Conservation (phyloP, 2,797 vertebrate genomes). For the Hyperoplus lanceolatus region DNA sequence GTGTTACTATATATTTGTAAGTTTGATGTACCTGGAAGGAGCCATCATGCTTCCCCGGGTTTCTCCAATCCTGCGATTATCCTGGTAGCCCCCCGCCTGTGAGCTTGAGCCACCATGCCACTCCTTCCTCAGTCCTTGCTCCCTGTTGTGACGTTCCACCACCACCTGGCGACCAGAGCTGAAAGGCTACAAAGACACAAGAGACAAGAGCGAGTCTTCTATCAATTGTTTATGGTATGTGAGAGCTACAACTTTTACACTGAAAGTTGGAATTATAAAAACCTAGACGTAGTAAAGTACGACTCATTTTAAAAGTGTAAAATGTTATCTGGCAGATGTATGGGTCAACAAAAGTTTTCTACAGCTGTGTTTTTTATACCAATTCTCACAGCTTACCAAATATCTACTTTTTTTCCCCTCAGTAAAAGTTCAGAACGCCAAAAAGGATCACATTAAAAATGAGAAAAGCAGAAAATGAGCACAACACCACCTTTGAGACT, state of each 20-base stretch:
- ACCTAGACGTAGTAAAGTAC: background rate
- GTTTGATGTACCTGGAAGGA: constrained; percentile 88
- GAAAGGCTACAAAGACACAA: constrained; percentile 85
- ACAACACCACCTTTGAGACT: background rate
- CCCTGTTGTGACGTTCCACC: constrained; percentile 92
- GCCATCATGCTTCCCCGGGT: constrained; percentile 90
- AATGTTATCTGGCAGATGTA: background rate
- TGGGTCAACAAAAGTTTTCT: background rate
- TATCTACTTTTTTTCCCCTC: background rate
- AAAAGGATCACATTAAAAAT: background rate
- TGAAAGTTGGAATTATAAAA: background rate
- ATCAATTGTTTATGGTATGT: background rate
- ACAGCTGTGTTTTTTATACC: background rate
- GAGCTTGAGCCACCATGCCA: constrained; percentile 92
- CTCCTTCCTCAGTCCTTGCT: constrained; percentile 93
- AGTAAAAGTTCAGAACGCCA: background rate
- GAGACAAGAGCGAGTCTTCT: background rate
- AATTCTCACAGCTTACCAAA: background rate
- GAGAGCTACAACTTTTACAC: background rate
- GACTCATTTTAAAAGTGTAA: background rate
- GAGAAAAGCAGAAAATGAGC: background rate
- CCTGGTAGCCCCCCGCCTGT: constrained; percentile 90
- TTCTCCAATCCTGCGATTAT: constrained; percentile 90
- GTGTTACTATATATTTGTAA: background rate
- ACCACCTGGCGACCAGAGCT: constrained; percentile 92